Conservation (phyloP, 2,113 vertebrate species). For the Solea solea region DNA sequence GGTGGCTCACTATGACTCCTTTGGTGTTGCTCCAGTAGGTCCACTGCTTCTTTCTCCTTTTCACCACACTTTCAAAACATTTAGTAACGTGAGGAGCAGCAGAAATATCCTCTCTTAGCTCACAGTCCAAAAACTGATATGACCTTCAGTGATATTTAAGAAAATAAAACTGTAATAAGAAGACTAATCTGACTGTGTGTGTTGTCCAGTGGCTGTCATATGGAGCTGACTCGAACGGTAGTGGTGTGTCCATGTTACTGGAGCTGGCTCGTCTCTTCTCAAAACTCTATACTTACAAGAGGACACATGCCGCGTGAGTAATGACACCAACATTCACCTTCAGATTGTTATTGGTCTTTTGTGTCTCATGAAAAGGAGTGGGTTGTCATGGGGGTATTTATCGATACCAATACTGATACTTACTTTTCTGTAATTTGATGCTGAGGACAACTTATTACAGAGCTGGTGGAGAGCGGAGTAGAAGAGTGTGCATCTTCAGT, state of each 20-base stretch:
- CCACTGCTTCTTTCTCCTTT: not conserved
- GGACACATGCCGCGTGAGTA: conserved; percentile 92
- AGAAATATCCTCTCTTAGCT: not conserved
- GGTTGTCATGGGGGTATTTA: no score
- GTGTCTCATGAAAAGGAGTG: not conserved
- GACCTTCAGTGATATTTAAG: not conserved
- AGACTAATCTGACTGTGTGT: conserved; percentile 8
- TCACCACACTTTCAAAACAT: not conserved
- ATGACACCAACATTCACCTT: not conserved
- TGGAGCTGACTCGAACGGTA: conserved; percentile 95
- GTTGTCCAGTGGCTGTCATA: conserved; percentile 92
- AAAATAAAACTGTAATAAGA: not conserved
- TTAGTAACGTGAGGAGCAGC: not conserved
- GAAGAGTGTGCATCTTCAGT: no score
- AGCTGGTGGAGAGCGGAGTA: no score
- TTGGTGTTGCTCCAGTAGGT: conserved; percentile 93
- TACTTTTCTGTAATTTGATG: no score
- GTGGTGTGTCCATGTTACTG: conserved; percentile 90
- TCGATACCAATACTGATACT: no score
- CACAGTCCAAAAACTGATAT: not conserved
- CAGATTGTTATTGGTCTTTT: not conserved
- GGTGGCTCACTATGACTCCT: conserved; percentile 97
- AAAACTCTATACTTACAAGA: conserved; percentile 96
- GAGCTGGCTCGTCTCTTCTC: conserved; percentile 97
- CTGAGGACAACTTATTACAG: no score